Evolutionary conservation across 1,140 invertebrate species (phyloP), one percentile per base, ranked within the genome.

Genomic region (Nautilus pompilius): DNA sequence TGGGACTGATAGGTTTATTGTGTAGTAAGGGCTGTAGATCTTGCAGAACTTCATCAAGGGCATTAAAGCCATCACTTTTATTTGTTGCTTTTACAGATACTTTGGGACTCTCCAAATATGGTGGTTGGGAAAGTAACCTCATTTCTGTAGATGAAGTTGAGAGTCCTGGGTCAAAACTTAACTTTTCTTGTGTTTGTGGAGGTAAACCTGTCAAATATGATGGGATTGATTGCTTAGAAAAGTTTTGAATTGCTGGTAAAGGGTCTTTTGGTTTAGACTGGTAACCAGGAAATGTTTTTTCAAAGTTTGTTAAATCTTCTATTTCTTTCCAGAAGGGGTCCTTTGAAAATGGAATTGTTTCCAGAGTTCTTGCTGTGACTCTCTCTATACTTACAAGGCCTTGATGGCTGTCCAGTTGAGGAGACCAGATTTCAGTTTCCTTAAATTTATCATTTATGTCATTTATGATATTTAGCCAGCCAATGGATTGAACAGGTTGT

Each of bases 291-390:
- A 66, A 20, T 5, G 65, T 49, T 48, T 65, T 26, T 49, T 77
- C 75, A 63, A 79, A 77, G 17, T 66, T 73, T 10, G 75, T 76
- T 69, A 79, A 72, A 59, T 76, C 74, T 60, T 79, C 77, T n/a
- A 79, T 76, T 59, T 79, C 72, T 57, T 76, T 77, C 77, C 77
- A 79, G 32, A 79, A 74, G 5, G 77, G 77, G 48, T 79, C 77
- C 45, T 79, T 75, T 8, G 74, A 75, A 54, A 79, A 77, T 3
- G 77, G 77, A 15, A 79, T 79, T n/a, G 77, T 79, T 58, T 79
- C 75, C 46, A 79, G 58, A 20, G 77, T 79, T 34, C 77, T 63
- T 5, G 77, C 75, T 58, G 73, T 77, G 6, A 79, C 75, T 58
- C 77, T 59, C 33, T 79, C 77, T 28, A 77, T 77, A 60, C 77